Percentiles rank a stretch among this genome's conserved stretches.
These are phyloP conservation scores for Bombus sibiricus DNA, from an alignment of 1,140 invertebrate species.

Conservation along the genomic window DNA sequence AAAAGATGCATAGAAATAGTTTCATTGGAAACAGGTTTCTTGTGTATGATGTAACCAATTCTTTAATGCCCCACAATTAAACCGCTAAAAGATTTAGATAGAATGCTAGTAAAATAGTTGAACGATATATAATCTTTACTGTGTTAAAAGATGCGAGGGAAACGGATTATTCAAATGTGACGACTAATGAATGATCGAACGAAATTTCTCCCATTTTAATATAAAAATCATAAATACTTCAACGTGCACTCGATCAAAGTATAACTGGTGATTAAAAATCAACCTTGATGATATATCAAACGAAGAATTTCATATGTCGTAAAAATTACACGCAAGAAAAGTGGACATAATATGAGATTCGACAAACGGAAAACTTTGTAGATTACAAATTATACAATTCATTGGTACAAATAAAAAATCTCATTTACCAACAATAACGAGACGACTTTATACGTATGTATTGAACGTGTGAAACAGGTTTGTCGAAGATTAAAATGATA, in stretches of 20 bases:
- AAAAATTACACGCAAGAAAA: not conserved
- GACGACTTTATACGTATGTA: no score
- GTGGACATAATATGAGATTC: no score
- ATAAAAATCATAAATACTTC: not conserved
- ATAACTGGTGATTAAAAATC: not conserved
- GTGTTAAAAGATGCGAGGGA: not conserved
- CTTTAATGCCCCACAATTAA: not conserved
- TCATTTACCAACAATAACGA: not conserved
- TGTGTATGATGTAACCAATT: not conserved
- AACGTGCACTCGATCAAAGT: not conserved
- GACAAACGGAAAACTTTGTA: not conserved
- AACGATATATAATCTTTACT: no score
- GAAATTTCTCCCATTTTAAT: not conserved
- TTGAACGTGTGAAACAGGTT: not conserved
- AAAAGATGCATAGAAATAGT: slow-evolving; percentile 32
- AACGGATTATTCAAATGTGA: not conserved
- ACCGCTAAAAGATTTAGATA: not conserved
- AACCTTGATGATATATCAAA: not conserved
- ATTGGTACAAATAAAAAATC: not conserved
- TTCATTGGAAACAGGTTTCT: slow-evolving; percentile 5
- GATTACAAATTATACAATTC: not conserved
- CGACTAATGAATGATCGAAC: not conserved
- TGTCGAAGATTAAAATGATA: slow-evolving; percentile 18
- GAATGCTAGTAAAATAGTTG: not conserved
- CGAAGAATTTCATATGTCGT: not conserved